phyloP scores from a whole-genome alignment of 2,113 vertebrate genomes.

The Falco punctatus region DNA sequence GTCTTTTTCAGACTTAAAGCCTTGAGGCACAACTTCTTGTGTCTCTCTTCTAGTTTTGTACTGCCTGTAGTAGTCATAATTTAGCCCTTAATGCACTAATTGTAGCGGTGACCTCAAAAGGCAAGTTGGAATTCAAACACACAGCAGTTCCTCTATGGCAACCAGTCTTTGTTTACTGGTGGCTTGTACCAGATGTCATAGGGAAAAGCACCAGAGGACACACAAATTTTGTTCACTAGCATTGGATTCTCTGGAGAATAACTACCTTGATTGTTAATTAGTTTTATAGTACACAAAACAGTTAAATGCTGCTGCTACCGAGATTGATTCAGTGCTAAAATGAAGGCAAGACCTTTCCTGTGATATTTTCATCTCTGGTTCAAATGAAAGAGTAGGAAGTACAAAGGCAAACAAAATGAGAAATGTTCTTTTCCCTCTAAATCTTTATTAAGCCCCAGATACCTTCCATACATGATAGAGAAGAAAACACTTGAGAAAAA shows the following conservation, averaged over 20 bases:
- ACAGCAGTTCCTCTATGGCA: background rate
- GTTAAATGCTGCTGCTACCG: background rate
- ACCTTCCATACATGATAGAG: background rate
- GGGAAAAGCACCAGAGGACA: background rate
- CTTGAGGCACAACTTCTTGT: background rate
- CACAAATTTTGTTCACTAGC: background rate
- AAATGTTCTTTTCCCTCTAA: background rate
- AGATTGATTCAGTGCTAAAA: background rate
- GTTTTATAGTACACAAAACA: slow-evolving; percentile 6
- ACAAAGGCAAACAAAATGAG: background rate
- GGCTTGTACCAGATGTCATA: background rate
- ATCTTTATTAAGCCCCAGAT: background rate
- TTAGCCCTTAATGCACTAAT: background rate
- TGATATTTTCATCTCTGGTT: background rate
- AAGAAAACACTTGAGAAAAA: background rate
- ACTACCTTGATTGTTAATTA: slow-evolving; percentile 22
- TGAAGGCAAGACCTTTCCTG: background rate
- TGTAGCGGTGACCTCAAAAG: background rate
- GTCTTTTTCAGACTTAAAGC: background rate
- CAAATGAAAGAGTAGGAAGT: background rate
- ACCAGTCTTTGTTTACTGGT: background rate
- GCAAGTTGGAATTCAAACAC: background rate
- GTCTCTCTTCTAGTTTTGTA: background rate
- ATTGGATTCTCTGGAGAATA: background rate
- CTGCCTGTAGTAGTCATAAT: background rate